Percentiles rank a stretch among this genome's conserved stretches.
Evolutionary conservation across 2,113 vertebrate genomes (phyloP).

Genomic region (Pogonocichla stellata): DNA sequence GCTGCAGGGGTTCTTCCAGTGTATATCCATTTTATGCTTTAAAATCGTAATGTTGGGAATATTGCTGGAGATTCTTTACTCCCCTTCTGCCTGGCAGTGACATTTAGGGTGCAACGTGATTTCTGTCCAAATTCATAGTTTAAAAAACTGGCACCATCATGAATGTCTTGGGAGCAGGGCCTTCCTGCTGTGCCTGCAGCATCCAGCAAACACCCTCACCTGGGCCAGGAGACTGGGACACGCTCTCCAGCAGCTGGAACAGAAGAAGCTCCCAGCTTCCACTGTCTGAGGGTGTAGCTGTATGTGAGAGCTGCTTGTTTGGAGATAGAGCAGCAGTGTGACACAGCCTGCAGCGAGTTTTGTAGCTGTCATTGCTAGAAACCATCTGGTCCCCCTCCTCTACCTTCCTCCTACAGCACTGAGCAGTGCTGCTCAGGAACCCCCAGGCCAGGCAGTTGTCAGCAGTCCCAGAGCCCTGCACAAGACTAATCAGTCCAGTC

Average conservation of each 20-base stretch:
- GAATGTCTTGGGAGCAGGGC: not conserved
- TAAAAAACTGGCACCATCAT: rapidly evolving
- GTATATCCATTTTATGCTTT: not conserved
- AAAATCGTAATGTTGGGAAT: not conserved
- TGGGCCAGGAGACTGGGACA: not conserved
- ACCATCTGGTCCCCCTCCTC: not conserved
- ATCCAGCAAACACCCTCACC: not conserved
- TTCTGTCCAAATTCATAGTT: not conserved
- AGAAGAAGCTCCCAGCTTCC: not conserved
- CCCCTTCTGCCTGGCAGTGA: not conserved
- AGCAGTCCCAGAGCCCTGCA: not conserved
- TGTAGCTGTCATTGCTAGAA: not conserved
- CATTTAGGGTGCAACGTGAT: not conserved
- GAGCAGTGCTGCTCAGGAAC: not conserved
- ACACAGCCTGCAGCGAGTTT: not conserved
- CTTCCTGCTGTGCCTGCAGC: not conserved
- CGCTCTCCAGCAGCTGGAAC: not conserved
- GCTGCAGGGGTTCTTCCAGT: conserved; percentile 14
- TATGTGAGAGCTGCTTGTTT: not conserved
- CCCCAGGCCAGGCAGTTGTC: not conserved
- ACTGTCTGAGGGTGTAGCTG: not conserved
- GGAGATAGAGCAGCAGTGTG: not conserved
- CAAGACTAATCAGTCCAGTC: not conserved
- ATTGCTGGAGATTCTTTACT: not conserved
- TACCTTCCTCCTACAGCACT: not conserved